Conservation (phyloP, 2,888 invertebrate genomes). For the Laspeyria flexula region DNA sequence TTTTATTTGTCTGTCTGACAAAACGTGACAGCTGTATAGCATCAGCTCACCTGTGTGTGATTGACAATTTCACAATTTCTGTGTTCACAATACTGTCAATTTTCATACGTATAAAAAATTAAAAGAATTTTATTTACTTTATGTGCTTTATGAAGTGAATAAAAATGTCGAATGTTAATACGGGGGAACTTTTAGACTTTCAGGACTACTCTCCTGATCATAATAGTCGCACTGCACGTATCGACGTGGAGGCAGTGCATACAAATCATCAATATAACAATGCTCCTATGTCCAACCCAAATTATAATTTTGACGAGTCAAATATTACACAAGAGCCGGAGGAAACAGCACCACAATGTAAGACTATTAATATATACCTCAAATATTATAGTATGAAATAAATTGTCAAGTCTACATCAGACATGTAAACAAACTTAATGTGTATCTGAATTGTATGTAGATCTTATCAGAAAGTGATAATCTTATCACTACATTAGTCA, state of each 20-base stretch:
- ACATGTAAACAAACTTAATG: conserved; percentile 8
- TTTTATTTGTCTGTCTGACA: too few relatives aligned
- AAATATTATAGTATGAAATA: too few relatives aligned
- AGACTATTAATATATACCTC: conserved; percentile 26
- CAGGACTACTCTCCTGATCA: conserved; percentile 89
- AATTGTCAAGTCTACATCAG: too few relatives aligned
- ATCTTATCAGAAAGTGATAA: conserved; percentile 15
- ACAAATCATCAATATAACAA: conserved; percentile 79
- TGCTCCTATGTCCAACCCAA: conserved; percentile 73
- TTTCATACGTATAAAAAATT: too few relatives aligned
- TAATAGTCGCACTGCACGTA: conserved; percentile 87
- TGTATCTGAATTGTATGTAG: conserved; percentile 18
- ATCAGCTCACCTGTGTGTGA: too few relatives aligned
- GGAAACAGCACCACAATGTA: conserved; percentile 64
- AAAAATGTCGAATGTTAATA: conserved; percentile 76
- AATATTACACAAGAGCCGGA: conserved; percentile 64
- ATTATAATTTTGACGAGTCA: conserved; percentile 72
- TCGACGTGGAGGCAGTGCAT: conserved; percentile 88
- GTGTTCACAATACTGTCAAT: too few relatives aligned
- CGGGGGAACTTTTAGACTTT: conserved; percentile 89
- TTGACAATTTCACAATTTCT: too few relatives aligned
- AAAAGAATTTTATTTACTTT: too few relatives aligned
- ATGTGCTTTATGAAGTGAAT: conserved; percentile 20
- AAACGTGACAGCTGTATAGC: too few relatives aligned
- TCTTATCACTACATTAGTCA: conserved; percentile 29